Base-by-base conservation (phyloP, 2,888 invertebrate species). In the Linnaemya tessellans region DNA sequence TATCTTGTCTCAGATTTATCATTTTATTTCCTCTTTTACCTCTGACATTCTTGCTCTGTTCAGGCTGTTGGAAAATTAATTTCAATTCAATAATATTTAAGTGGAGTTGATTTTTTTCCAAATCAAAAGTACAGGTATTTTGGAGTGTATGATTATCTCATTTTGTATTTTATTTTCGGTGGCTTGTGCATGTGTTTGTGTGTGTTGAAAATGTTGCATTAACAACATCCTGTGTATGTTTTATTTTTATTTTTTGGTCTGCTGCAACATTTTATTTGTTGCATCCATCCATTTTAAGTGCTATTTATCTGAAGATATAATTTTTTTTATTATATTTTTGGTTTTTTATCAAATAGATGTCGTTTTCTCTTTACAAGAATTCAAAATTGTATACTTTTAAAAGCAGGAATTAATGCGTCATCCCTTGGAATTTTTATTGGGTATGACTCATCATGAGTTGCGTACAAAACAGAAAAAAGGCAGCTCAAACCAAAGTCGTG, bases 1-100 rank as follows among this genome's bases (percentile, higher is more conserved):
- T 85, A 85, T 85, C 85, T 82, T 85, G 85, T 85, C 80, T 75
- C 75, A 79, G 85, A 82, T 80, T 85, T 80, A 80, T 85, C 67
- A 75, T 75, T 82, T 80, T 71, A 64, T 82, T 85, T 82, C 79
- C 82, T 82, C 75, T 70, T 75, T 49, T 54, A 10, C 38, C 65
- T 41, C 51, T 51, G 30, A 67, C 65, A 65, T 74, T 80, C 65
- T 67, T 41, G 11, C 60, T 46, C 38, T 13, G 11, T 11, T 2
- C 30, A 43, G n/a, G 25, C 22, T 64, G 5, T 10, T n/a, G 43
- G 65, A 77, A 85, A 81, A 81, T 79, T 79, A 65, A 71, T 81
- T 79, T 79, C 60, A 67, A 22, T 68, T 71, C 84, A 73, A 84
- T 84, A 73, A 30, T 71, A n/a, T 60, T 58, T 46, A 56, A 51